Evolutionary conservation across 2,113 vertebrate species (phyloP), one percentile per base, ranked within the genome.

Genomic region (Syngnathoides biaculeatus): DNA sequence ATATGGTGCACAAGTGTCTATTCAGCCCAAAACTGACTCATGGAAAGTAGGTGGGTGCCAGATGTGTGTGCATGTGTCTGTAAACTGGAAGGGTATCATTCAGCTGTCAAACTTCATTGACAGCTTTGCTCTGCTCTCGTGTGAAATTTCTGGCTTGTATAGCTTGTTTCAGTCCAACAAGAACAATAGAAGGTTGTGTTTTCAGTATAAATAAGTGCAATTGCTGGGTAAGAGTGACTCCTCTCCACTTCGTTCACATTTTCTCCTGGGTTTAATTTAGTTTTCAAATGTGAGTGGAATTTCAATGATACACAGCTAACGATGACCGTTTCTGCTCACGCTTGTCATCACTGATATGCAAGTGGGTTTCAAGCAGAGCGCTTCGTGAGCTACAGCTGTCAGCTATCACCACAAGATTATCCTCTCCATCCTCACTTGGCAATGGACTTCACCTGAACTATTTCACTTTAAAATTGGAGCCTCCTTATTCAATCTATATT

Each of bases 11-110:
- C 26, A 20, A 72, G 60, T 42, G 64, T 82, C 62, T 73, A 43
- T 73, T 82, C 78, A 87, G 80, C 71, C 79, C 82, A 84, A 38
- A 38, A 67, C 65, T 87, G 85, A 91, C 69, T 89, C 79, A 89
- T 77, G 75, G 84, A 86, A 84, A 86, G 64, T 77, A 69, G 68
- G 22, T 39, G 20, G 67, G 67, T 70, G 81, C 81, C 78, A 79
- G 19, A 62, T 79, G 52, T 47, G 69, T 78, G 50, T 52, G 61
- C 47, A 58, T 65, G 24, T 73, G 13, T 75, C 68, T 68, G 62
- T 79, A 53, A 79, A 75, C 53, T 58, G 62, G 72, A 73, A 72
- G 56, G 50, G 15, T 3, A 58, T 72, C 56, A 67, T 78, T 72
- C 79, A 73, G 63, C 68, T 80, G 38, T 74, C 35, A 45, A 52